Evolutionary conservation across 2,888 invertebrate genomes (phyloP), one percentile per base, ranked within the genome.

Genomic region (Phrixothrix hirtus): DNA sequence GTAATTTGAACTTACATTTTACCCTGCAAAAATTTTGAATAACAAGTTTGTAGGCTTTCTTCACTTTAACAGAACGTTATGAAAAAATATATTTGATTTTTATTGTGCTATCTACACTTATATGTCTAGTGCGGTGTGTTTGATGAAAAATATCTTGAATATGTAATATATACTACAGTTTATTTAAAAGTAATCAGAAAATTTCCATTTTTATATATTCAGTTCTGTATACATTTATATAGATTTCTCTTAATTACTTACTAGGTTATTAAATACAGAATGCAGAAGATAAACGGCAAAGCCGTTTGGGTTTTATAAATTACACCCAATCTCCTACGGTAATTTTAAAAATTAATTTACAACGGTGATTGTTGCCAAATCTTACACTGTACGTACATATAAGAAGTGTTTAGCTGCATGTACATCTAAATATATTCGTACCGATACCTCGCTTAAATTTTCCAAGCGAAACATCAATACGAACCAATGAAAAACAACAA

Each of bases 1-100:
- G 66, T 64, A 64, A 64, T 70, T 65, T 69, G 69, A 70, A 70
- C 70, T 68, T 58, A 62, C 61, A 56, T 62, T 62, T 59, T 73
- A 73, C 72, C 74, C 73, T 73, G 72, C 72, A 65, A 64, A 62
- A 66, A 61, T 56, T 34, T 25, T 26, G 41, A 53, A 39, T 32
- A 47, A 41, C 25, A 21, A 31, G 26, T 49, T 41, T 27, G 42
- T 11, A 14, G 10, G n/a, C 3, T 30, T 30, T 17, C n/a, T n/a
- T n/a, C n/a, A n/a, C n/a, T 32, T 34, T 6, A 32, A 27, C 30
- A 43, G 36, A 38, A 27, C 27, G 26, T 45, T 37, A 43, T 48
- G 43, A 38, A 53, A 53, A 53, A 53, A 53, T 53, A 53, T 53
- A 53, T 44, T 46, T 39, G 34, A 16, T 29, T 31, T 26, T 51